phyloP scores from a whole-genome alignment of 2,113 vertebrate species.

The Catharus minimus region DNA sequence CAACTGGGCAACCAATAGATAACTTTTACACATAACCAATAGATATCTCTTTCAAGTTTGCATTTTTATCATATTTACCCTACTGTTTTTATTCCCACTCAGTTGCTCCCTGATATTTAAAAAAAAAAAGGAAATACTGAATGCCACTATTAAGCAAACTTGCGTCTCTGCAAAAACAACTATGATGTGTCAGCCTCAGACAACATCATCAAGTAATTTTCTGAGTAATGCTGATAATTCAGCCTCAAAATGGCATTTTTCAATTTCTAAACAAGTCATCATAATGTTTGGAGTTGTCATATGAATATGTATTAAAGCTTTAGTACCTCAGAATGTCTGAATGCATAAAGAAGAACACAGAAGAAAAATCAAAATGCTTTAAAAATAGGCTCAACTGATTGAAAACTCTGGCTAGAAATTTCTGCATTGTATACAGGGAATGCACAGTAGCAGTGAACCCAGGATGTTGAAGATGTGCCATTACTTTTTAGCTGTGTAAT shows the following conservation, averaged over 20 bases:
- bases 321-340: not conserved
- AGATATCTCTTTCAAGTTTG: not conserved
- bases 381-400: not conserved
- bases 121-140: not conserved
- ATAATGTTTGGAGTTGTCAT: not conserved
- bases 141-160: not conserved
- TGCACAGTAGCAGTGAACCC: not conserved
- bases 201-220: not conserved
- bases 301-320: not conserved
- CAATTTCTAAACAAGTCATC: slow-evolving; percentile 7
- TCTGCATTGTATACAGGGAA: not conserved
- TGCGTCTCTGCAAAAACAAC: not conserved
- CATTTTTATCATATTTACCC: not conserved
- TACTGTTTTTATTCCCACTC: not conserved
- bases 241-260: slow-evolving; percentile 11
- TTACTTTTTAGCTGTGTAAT: not conserved
- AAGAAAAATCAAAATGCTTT: not conserved
- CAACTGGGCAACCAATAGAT: not conserved
- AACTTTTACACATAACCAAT: not conserved
- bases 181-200: not conserved
- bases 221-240: slow-evolving; percentile 6
- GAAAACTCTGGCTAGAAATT: not conserved
- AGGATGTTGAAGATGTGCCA: not conserved
- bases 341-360: not conserved
- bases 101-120: not conserved